phyloP scores from a whole-genome alignment of 2,797 vertebrate genomes.

The Pipistrellus pygmaeus region DNA sequence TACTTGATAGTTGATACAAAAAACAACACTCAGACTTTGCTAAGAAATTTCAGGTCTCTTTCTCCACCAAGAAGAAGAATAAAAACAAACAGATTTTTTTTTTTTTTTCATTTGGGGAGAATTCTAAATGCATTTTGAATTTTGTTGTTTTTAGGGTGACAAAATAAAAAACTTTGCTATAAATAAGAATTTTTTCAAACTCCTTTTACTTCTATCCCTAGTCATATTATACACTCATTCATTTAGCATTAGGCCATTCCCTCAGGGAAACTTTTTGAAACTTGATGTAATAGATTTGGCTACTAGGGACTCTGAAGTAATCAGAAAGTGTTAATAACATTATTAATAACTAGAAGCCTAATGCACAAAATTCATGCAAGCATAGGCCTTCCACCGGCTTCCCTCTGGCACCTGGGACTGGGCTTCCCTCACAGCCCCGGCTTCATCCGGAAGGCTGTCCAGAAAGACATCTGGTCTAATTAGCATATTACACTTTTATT shows the following conservation, averaged over 20 bases:
- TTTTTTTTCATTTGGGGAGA: background rate
- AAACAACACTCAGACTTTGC: background rate
- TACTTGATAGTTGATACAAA: too few species aligned
- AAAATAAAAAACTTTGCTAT: slow-evolving; percentile 43
- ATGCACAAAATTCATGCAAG: too few species aligned
- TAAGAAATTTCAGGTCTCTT: background rate
- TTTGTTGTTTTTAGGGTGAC: background rate
- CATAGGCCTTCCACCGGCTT: too few species aligned
- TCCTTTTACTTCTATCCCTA: background rate
- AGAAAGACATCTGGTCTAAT: too few species aligned
- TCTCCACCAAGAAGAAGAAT: background rate
- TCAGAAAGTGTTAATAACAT: slow-evolving; percentile 55
- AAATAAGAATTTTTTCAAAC: background rate
- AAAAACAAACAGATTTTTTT: background rate
- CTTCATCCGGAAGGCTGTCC: too few species aligned
- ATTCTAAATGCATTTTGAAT: background rate
- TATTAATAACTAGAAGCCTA: background rate
- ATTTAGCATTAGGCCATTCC: background rate
- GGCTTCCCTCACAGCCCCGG: too few species aligned
- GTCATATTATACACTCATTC: background rate
- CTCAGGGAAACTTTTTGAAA: background rate
- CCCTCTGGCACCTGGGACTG: too few species aligned
- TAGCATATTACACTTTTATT: too few species aligned
- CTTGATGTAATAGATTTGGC: slow-evolving; percentile 49
- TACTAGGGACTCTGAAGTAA: slow-evolving; percentile 50